These are phyloP conservation scores for Melospiza georgiana DNA, from an alignment of 2,113 vertebrate genomes.

Conservation along the genomic window DNA sequence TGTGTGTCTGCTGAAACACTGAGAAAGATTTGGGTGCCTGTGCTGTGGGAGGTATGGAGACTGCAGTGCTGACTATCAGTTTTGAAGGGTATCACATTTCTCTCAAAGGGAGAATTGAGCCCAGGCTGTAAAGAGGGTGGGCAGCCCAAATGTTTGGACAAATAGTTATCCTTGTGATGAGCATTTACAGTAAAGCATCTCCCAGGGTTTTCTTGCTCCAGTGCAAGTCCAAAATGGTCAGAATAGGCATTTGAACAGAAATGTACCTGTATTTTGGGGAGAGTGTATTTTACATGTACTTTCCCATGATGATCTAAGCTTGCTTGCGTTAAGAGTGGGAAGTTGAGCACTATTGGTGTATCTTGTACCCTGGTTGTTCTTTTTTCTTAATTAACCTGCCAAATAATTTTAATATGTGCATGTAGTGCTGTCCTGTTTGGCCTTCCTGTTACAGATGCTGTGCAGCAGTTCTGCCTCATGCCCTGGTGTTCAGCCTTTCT, in stretches of 20 bases:
- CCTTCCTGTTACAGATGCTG: not conserved
- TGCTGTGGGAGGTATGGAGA: not conserved
- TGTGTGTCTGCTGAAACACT: not conserved
- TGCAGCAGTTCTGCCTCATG: not conserved
- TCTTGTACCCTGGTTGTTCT: not conserved
- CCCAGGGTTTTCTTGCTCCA: not conserved
- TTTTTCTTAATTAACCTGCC: not conserved
- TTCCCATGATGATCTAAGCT: not conserved
- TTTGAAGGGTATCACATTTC: not conserved
- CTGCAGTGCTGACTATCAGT: not conserved
- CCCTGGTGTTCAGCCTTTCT: not conserved
- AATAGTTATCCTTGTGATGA: not conserved
- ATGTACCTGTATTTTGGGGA: not conserved
- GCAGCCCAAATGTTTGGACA: not conserved
- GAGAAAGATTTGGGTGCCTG: not conserved
- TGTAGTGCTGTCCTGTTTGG: not conserved
- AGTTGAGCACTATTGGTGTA: not conserved
- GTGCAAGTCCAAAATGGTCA: not conserved
- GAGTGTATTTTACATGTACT: not conserved
- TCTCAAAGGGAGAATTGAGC: not conserved
- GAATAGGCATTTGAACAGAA: not conserved
- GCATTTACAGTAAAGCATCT: not conserved
- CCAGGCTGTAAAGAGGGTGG: not conserved
- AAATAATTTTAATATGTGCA: not conserved
- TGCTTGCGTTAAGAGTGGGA: not conserved